phyloP scores from a whole-genome alignment of 1,140 invertebrate species.

The Neodiprion fabricii region DNA sequence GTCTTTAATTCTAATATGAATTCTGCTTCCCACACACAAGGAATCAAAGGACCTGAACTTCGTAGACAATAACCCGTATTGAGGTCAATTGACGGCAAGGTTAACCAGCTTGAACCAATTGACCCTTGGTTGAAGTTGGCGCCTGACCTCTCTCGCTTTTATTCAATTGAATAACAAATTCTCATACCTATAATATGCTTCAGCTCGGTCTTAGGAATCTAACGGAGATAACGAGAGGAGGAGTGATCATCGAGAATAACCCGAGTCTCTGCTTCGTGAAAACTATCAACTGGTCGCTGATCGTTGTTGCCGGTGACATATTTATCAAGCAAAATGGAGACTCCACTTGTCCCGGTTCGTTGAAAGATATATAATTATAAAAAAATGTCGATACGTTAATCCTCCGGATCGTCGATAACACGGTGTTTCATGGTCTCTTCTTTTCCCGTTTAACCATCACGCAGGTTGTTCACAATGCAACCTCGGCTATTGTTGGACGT shows the following conservation, averaged over 20 bases:
- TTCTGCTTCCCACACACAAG: no score
- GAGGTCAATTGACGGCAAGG: constrained; percentile 1
- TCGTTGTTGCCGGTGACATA: constrained; percentile 59
- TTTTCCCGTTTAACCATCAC: constrained; percentile 8
- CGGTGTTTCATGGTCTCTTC: neutral
- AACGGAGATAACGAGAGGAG: constrained; percentile 71
- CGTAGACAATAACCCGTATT: neutral
- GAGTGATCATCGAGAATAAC: constrained; percentile 76
- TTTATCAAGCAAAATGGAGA: constrained; percentile 51
- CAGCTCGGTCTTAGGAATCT: constrained; percentile 73
- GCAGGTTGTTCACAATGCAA: constrained; percentile 46
- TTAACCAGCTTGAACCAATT: neutral
- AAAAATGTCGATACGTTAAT: constrained; percentile 7
- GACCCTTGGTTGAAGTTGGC: neutral
- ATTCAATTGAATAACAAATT: neutral
- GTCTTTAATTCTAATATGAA: no score
- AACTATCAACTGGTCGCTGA: constrained; percentile 75
- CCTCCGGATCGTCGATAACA: neutral
- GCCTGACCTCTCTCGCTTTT: constrained; percentile 3
- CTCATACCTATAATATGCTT: constrained; percentile 12
- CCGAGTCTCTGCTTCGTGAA: constrained; percentile 74
- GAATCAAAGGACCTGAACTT: no score
- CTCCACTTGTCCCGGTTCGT: neutral
- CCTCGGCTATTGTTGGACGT: constrained; percentile 43
- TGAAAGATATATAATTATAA: neutral